phyloP scores from a whole-genome alignment of 2,113 vertebrate species.

The Donacobius atricapilla region DNA sequence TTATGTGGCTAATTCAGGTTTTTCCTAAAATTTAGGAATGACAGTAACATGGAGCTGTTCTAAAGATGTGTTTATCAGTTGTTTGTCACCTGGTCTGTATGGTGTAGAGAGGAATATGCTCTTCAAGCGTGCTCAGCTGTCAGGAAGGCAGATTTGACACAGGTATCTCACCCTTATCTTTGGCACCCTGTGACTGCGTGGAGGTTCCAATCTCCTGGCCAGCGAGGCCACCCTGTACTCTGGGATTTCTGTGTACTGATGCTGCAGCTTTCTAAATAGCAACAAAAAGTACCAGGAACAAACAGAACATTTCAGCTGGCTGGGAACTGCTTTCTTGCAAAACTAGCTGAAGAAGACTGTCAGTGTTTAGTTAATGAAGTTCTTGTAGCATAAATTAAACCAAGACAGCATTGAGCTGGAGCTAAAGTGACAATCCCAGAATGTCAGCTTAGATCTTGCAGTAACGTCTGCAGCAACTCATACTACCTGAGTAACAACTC shows the following conservation, averaged over 20 bases:
- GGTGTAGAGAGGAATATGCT: neutral
- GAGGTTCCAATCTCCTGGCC: neutral
- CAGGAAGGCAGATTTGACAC: neutral
- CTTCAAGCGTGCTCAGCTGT: neutral
- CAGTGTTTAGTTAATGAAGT: constrained; percentile 1
- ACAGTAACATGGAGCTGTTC: neutral
- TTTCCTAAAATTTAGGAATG: neutral
- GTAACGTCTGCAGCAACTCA: neutral
- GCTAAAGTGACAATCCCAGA: neutral
- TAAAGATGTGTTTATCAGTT: neutral
- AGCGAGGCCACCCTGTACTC: neutral
- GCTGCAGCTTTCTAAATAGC: neutral
- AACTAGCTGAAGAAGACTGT: neutral
- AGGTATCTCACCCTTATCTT: neutral
- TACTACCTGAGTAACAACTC: neutral
- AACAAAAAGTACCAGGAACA: neutral
- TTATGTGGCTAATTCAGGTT: neutral
- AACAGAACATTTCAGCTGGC: neutral
- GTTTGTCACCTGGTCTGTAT: neutral
- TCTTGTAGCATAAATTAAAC: constrained; percentile 1
- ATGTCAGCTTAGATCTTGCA: neutral
- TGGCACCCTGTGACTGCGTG: neutral
- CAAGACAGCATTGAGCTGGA: neutral
- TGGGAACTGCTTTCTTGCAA: constrained; percentile 18
- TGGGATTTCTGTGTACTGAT: neutral